Percentiles rank a stretch among this genome's conserved stretches.
Conservation (phyloP, 2,113 vertebrate genomes). For the Aix galericulata region DNA sequence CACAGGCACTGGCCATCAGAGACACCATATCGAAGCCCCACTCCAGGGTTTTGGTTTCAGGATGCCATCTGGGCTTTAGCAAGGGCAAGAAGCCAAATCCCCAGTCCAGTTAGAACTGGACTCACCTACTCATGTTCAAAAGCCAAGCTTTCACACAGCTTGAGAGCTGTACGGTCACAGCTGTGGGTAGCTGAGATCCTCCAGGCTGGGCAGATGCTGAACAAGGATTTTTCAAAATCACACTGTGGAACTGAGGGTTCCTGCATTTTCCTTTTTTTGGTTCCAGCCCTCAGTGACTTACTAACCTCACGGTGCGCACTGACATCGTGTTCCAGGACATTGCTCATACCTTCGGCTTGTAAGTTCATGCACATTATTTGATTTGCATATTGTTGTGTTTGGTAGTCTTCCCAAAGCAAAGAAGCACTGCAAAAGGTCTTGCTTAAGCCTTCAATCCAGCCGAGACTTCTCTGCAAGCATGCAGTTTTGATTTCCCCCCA, state of each 20-base stretch:
- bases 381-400: slow-evolving; percentile 64
- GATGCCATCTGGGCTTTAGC: not conserved
- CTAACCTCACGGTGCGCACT: not conserved
- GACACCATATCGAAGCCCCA: accelerated
- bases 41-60: not conserved
- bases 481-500: not conserved
- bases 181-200: not conserved
- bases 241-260: not conserved
- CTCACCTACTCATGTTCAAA: not conserved
- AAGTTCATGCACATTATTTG: slow-evolving; percentile 31
- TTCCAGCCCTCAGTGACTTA: slow-evolving; percentile 30
- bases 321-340: slow-evolving; percentile 46
- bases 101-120: not conserved
- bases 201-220: slow-evolving; percentile 45
- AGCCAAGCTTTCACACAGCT: not conserved
- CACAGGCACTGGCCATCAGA: not conserved
- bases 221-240: slow-evolving; percentile 23
- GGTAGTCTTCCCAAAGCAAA: slow-evolving; percentile 52
- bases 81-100: not conserved
- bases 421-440: not conserved
- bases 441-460: slow-evolving; percentile 28
- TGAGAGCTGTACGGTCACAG: not conserved
- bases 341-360: slow-evolving; percentile 60
- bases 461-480: not conserved
- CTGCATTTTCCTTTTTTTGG: not conserved